These are phyloP conservation scores for Neogale vison DNA, from an alignment of 2,113 vertebrate species.

Conservation along the genomic window DNA sequence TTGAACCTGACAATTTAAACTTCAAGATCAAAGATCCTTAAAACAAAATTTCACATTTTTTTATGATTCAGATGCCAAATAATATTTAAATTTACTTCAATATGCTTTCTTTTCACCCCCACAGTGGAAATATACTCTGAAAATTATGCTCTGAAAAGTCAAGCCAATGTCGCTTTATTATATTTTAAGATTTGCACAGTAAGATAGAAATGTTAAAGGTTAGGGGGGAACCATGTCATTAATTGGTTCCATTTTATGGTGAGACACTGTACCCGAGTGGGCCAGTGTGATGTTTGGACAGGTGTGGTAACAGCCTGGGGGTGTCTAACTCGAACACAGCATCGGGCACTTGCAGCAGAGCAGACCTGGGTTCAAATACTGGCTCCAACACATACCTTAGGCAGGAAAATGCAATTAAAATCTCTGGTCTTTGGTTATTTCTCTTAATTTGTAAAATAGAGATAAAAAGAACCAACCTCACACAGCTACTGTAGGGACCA, in stretches of 20 bases:
- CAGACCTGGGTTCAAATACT: not conserved
- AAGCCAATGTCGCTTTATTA: not conserved
- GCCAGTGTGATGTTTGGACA: not conserved
- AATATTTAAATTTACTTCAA: not conserved
- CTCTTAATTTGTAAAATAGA: not conserved
- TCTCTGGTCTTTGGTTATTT: not conserved
- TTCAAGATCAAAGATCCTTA: not conserved
- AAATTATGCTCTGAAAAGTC: not conserved
- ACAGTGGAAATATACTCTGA: not conserved
- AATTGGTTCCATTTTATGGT: not conserved
- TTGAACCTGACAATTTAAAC: not conserved
- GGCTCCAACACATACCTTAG: not conserved
- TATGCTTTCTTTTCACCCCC: not conserved
- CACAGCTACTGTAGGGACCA: fast-evolving
- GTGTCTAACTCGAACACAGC: not conserved
- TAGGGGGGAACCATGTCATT: not conserved
- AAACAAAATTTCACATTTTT: not conserved
- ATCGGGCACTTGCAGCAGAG: not conserved
- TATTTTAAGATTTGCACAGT: not conserved
- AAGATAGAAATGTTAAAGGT: not conserved
- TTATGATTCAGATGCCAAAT: not conserved
- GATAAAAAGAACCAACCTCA: not conserved
- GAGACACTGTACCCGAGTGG: not conserved
- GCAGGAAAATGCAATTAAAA: not conserved
- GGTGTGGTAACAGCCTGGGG: not conserved